Percentiles rank a stretch among this genome's conserved stretches.
These are phyloP conservation scores for Azorinus chamasolen DNA, from an alignment of 2,888 invertebrate genomes.

Conservation along the genomic window DNA sequence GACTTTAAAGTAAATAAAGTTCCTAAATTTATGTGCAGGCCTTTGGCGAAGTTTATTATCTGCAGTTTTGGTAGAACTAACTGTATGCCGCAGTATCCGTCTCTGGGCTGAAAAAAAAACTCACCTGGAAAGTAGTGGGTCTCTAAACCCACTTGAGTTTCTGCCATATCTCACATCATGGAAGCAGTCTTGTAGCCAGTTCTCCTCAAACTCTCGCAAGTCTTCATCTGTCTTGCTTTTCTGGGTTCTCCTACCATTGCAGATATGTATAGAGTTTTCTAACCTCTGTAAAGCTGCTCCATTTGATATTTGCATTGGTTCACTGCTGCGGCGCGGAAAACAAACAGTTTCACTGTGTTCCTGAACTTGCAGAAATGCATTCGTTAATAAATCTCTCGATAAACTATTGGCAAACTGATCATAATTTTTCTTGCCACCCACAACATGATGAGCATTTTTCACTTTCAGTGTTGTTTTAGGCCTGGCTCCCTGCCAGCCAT, in stretches of 20 bases:
- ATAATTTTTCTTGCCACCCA: conserved; percentile 55
- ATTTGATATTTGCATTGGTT: conserved; percentile 77
- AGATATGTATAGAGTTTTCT: conserved; percentile 56
- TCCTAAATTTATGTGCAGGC: too few relatives aligned
- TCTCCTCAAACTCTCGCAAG: conserved; percentile 67
- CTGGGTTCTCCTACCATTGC: conserved; percentile 52
- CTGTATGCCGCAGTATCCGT: too few relatives aligned
- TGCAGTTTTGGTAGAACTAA: too few relatives aligned
- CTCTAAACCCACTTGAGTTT: conserved; percentile 78
- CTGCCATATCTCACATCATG: conserved; percentile 59
- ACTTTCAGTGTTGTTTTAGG: conserved; percentile 1
- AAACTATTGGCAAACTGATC: conserved; percentile 71
- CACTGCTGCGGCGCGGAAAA: conserved; percentile 79
- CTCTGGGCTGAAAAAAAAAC: too few relatives aligned
- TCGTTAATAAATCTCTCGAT: conserved; percentile 77
- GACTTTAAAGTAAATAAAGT: too few relatives aligned
- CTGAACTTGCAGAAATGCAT: conserved; percentile 78
- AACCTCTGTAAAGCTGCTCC: conserved; percentile 65
- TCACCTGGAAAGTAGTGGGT: conserved; percentile 78
- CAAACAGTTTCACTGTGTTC: conserved; percentile 63
- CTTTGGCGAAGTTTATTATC: too few relatives aligned
- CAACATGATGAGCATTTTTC: conserved; percentile 18
- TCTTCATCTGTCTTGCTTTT: conserved; percentile 78
- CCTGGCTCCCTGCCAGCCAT: not conserved
- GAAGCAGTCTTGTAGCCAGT: conserved; percentile 68